Evolutionary conservation across 2,888 invertebrate genomes (phyloP), one percentile per base, ranked within the genome.

Genomic region (Amblyjoppa fuscipennis): DNA sequence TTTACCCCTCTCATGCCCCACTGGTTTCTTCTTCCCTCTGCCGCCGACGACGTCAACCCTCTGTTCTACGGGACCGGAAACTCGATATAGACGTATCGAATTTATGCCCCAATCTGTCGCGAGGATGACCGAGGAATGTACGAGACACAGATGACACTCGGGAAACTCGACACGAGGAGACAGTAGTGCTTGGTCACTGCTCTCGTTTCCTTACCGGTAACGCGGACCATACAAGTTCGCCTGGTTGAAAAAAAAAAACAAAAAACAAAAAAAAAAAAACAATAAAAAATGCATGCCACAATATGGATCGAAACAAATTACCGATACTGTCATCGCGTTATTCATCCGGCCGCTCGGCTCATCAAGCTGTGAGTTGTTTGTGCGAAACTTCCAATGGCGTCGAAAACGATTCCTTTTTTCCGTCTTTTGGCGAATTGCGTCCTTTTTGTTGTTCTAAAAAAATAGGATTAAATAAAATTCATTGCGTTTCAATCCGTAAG

Each of bases 161-260:
- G 88, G 90, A 90, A 91, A 91, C 73, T 88, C 71, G 87, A 88
- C 87, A 88, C 89, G 86, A 89, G 81, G 45, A 71, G 51, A 74
- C 76, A 79, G 84, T 84, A 73, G 77, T 80, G 83, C 71, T 84
- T 68, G 77, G 31, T 80, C 69, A 66, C 68, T 38, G 49, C 76
- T 88, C 84, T 81, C 77, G 71, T 71, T 78, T 81, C 53, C 82
- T 83, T 61, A 64, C 78, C 66, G 69, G 69, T 66, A 76, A 84
- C 38, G 53, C 68, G 31, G 61, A 5, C 61, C 61, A 34, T 64
- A 64, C 61, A 34, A 64, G 61, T 64, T 64, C n/a, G 34, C 13
- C 13, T 31, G 31, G 6, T 34, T 45, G 3, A 41, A 41, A 11
- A 41, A 2, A 41, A 9, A 20, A 20, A 0, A 20, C n/a, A 20